Conservation (phyloP, 2,113 vertebrate species). For the Urocitellus parryii region DNA sequence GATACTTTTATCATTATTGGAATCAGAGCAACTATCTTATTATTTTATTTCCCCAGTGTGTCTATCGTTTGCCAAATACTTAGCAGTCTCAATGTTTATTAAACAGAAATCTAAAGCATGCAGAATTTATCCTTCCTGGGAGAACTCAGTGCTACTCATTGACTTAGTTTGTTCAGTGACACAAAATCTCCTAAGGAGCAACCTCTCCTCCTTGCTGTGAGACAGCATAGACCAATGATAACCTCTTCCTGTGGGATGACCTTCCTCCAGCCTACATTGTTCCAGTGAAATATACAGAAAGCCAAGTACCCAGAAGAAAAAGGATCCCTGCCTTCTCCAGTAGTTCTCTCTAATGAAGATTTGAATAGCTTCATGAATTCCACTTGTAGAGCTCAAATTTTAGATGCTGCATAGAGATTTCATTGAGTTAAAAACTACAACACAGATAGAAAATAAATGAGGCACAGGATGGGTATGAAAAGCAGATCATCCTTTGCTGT, state of each 20-base stretch:
- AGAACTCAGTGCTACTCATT: not conserved
- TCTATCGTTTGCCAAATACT: not conserved
- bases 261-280: not conserved
- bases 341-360: not conserved
- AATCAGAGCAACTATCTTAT: not conserved
- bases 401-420: not conserved
- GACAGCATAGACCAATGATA: not conserved
- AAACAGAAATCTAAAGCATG: conserved; percentile 25
- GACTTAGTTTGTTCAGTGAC: not conserved
- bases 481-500: not conserved
- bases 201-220: not conserved
- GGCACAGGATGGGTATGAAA: not conserved
- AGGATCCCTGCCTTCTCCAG: not conserved
- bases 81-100: not conserved
- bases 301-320: not conserved
- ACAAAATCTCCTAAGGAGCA: not conserved
- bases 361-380: not conserved
- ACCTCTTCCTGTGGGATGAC: not conserved
- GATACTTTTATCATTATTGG: not conserved
- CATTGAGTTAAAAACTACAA: not conserved
- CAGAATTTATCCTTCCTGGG: not conserved
- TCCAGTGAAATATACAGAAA: not conserved
- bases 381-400: not conserved
- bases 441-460: not conserved
- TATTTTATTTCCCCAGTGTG: not conserved